These are phyloP conservation scores for Otolemur crassicaudatus DNA, from an alignment of 2,797 vertebrate species.

Conservation along the genomic window DNA sequence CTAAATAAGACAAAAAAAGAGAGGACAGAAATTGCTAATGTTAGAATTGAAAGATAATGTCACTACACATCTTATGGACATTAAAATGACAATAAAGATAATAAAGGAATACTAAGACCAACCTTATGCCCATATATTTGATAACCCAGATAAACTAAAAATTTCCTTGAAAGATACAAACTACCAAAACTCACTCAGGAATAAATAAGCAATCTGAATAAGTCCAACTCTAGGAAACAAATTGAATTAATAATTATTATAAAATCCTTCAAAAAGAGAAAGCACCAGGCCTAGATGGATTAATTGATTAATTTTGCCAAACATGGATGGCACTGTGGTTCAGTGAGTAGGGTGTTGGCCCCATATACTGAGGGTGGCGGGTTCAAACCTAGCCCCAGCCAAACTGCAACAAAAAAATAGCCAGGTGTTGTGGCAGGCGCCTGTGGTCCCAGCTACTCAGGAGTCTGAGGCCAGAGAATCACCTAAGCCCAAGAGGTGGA, in stretches of 20 bases:
- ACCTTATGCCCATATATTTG: background rate
- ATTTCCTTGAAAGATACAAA: background rate
- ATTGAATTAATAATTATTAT: background rate
- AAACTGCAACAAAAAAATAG: too few species aligned
- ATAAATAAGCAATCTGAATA: background rate
- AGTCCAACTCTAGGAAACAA: background rate
- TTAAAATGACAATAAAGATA: background rate
- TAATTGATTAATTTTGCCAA: background rate
- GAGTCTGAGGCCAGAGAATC: too few species aligned
- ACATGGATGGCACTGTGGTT: too few species aligned
- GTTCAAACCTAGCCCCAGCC: too few species aligned
- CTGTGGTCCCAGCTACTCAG: too few species aligned
- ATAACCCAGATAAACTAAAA: background rate
- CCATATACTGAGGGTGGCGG: too few species aligned
- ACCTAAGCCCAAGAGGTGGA: too few species aligned
- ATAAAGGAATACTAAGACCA: background rate
- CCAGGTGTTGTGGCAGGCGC: too few species aligned
- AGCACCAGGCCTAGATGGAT: background rate
- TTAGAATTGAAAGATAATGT: background rate
- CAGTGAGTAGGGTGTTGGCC: too few species aligned
- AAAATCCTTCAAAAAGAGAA: background rate
- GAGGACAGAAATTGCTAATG: background rate
- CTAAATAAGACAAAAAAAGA: background rate
- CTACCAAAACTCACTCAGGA: background rate
- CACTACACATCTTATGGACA: background rate